These are phyloP conservation scores for Chitala chitala DNA, from an alignment of 2,113 vertebrate genomes.

Conservation along the genomic window DNA sequence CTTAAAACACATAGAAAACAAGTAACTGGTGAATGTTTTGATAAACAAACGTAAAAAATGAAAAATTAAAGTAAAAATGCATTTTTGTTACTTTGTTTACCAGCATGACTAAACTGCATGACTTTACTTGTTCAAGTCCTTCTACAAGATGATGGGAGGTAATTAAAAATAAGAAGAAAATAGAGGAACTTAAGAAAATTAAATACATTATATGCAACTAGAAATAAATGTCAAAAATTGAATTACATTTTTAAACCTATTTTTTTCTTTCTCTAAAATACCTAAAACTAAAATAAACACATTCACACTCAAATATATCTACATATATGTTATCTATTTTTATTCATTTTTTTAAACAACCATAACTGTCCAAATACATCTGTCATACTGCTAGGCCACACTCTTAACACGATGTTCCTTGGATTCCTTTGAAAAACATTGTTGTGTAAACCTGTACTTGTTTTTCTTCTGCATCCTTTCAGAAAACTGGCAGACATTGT, in stretches of 20 bases:
- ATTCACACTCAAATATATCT: slow-evolving; percentile 41
- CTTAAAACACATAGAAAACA: slow-evolving; percentile 26
- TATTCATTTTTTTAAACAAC: too few species aligned
- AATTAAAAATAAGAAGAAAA: slow-evolving; percentile 57
- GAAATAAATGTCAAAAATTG: slow-evolving; percentile 47
- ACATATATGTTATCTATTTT: slow-evolving; percentile 38
- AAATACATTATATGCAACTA: slow-evolving; percentile 71
- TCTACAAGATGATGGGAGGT: slow-evolving; percentile 67
- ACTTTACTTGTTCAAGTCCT: slow-evolving; percentile 73
- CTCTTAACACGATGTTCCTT: neutral
- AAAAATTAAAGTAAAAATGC: slow-evolving; percentile 61
- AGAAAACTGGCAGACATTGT: neutral
- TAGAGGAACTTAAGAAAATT: slow-evolving; percentile 30
- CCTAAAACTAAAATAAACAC: slow-evolving; percentile 65
- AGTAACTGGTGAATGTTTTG: slow-evolving; percentile 35
- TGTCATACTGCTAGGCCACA: neutral
- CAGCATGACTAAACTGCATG: slow-evolving; percentile 76
- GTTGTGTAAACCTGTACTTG: neutral
- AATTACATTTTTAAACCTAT: slow-evolving; percentile 69
- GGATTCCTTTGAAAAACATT: neutral
- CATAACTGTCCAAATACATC: neutral
- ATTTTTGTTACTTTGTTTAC: slow-evolving; percentile 77
- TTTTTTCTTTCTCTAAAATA: slow-evolving; percentile 72
- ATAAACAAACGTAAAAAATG: slow-evolving; percentile 49
- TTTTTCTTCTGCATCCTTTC: neutral